Base-by-base conservation (phyloP, 2,113 vertebrate genomes). In the Trematomus loennbergii region DNA sequence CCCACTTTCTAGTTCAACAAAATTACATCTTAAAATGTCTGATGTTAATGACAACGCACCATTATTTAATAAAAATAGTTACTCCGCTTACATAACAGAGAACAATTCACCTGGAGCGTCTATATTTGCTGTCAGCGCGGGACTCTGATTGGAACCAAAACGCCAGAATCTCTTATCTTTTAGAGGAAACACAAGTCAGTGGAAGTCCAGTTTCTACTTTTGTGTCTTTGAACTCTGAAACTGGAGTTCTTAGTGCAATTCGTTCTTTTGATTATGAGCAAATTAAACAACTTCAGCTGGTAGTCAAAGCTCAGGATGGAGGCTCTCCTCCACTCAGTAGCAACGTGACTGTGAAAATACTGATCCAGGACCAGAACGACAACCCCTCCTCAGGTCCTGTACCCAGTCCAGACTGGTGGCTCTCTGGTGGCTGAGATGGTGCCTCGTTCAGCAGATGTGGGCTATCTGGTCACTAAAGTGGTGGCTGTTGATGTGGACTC, bases 211-310 rank as follows among this genome's bases (percentile, higher is more conserved):
- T 89, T 7, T 90, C 87, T 29, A 45, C 68, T 1, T 67, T 25
- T 36, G 85, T 93, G 20, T 93, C 92, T 0, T 65, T 93, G 11
- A 92, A 83, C 83, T 85, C 91, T 20, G 92, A 93, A 48, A 90
- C 75, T 72, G 92, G 92, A 20, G 84, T 89, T 49, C 52, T 93
- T 12, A 80, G 85, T 5, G 90, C 68, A 17, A 58, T 91, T 58
- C 88, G 93, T 66, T 89, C 92, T 65, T 90, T 94, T 50, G 93
- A 94, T 68, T 94, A 86, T 64, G 93, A 94, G 62, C 91, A 91
- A 15, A 90, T 94, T 5, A 92, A 90, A 64, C 58, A 81, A 3
- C 64, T 84, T 93, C 55, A 80, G 53, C 4, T 66, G 1, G 22
- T 66, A 50, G 72, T 94, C 15, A 93, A 87, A 91, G 92, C 90